Conservation (phyloP, 2,888 invertebrate species). For the Coremacera marginata region DNA sequence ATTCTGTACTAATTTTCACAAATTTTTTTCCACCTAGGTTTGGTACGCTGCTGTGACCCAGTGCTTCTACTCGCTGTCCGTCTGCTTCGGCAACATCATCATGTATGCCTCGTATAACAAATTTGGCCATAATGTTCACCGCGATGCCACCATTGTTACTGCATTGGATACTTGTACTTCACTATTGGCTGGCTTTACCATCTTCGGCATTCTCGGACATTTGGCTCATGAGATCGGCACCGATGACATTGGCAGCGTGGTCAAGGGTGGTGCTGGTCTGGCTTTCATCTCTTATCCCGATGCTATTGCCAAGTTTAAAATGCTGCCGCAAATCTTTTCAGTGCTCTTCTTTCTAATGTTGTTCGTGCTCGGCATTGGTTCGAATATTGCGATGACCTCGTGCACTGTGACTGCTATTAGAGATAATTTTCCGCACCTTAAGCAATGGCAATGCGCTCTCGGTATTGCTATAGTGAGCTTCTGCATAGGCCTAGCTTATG, state of each 20-base stretch:
- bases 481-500: slow-evolving; percentile 73
- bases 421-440: slow-evolving; percentile 69
- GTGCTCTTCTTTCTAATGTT: slow-evolving; percentile 73
- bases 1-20: neutral
- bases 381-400: slow-evolving; percentile 70
- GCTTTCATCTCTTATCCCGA: slow-evolving; percentile 75
- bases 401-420: slow-evolving; percentile 70
- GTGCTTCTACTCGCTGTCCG: slow-evolving; percentile 75
- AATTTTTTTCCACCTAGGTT: slow-evolving; percentile 64
- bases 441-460: slow-evolving; percentile 72
- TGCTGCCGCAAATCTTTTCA: slow-evolving; percentile 73
- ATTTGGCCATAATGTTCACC: slow-evolving; percentile 74
- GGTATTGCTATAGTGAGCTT: slow-evolving; percentile 71
- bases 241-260: slow-evolving; percentile 70
- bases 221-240: slow-evolving; percentile 71
- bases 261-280: slow-evolving; percentile 71
- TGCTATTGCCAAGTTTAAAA: slow-evolving; percentile 72
- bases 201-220: slow-evolving; percentile 73
- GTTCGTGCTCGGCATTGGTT: slow-evolving; percentile 72
- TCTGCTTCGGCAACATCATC: slow-evolving; percentile 75
- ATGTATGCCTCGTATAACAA: slow-evolving; percentile 76
- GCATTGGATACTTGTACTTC: slow-evolving; percentile 73
- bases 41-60: slow-evolving; percentile 78
- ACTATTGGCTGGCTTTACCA: slow-evolving; percentile 72
- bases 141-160: slow-evolving; percentile 73